Percentiles rank a stretch among this genome's conserved stretches.
phyloP scores from a whole-genome alignment of 2,797 vertebrate genomes.

The Fringilla coelebs region DNA sequence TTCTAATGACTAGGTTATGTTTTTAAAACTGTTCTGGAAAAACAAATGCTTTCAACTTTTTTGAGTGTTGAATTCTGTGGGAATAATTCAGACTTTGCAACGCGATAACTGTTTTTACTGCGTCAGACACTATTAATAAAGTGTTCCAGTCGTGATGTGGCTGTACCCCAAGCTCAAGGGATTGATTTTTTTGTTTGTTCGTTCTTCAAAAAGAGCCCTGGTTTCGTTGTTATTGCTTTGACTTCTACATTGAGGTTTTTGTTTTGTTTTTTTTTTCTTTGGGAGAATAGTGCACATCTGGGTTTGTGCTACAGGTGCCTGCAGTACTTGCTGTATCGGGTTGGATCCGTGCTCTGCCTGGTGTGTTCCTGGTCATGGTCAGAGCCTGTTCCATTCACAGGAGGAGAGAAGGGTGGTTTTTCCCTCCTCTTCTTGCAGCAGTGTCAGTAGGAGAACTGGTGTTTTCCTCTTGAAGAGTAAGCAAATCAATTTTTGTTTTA shows the following conservation, averaged over 20 bases:
- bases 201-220: background rate
- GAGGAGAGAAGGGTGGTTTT: background rate
- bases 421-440: background rate
- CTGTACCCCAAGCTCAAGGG: background rate
- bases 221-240: background rate
- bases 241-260: background rate
- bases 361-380: background rate
- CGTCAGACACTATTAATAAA: conserved; percentile 1
- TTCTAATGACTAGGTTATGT: background rate
- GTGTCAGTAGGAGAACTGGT: background rate
- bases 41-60: background rate
- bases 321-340: background rate
- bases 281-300: background rate
- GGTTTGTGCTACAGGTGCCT: background rate
- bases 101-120: background rate
- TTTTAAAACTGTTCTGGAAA: conserved; percentile 21
- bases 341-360: background rate
- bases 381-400: background rate
- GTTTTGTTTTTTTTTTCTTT: background rate
- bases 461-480: background rate
- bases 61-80: background rate
- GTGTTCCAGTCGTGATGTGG: background rate
- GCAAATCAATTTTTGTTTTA: background rate
- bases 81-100: conserved; percentile 18
- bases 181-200: background rate